Base-by-base conservation (phyloP, 2,113 vertebrate genomes). In the Alectura lathami region DNA sequence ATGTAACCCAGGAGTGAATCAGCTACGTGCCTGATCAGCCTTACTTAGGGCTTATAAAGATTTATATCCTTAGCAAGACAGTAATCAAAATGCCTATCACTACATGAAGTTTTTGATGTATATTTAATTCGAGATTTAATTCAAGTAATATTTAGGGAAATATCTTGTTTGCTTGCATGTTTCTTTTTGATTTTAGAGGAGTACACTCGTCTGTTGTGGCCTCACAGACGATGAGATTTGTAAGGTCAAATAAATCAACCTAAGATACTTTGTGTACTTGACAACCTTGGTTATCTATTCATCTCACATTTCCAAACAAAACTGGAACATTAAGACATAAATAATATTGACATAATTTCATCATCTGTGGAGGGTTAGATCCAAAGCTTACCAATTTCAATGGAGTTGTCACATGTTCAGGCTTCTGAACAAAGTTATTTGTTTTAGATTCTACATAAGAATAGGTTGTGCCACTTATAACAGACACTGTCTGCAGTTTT, bases 91-190 rank as follows among this genome's bases (percentile, higher is more conserved):
- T 47, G 24, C 2, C 2, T 2, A 66, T 78, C 11, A 17, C 5
- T 77, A 34, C 24, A 38, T 42, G 32, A 84, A n/a, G 3, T 59
- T 85, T 72, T 81, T 91, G n/a, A 84, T 89, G 47, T 54, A 54
- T 91, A 86, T 91, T 92, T 94, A 81, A 94, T 84, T 62, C 91
- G 73, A 54, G 26, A 51, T 81, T 82, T 78, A 27, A 86, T 67
- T 68, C 59, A 34, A 89, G 54, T 66, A 81, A 91, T 43, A 13
- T 30, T 82, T 73, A 59, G 24, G n/a, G 60, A 95, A 89, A 90
- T 40, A 23, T 50, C 34, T 82, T 59, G 3, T 64, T 89, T 88
- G 9, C 43, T 88, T 80, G 40, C 60, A 93, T 89, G 30, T 63
- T 75, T 68, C 2, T 1, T 43, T 81, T 81, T 67, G 5, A 45